Conservation (phyloP, 2,888 invertebrate species). For the Ecliptopera silaceata region DNA sequence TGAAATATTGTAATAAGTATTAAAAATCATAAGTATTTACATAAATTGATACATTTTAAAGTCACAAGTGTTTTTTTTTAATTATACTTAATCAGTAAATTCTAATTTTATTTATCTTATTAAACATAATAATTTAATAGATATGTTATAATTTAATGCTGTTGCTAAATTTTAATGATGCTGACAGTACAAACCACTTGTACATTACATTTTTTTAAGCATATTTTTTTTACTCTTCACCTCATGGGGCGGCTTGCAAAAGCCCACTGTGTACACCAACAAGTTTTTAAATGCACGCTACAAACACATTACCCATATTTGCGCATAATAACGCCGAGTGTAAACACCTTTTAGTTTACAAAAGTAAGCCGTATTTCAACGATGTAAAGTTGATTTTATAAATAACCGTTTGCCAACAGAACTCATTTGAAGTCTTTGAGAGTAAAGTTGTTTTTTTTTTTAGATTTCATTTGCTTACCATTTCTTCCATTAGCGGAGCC, state of each 20-base stretch:
- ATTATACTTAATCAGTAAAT: too few species aligned
- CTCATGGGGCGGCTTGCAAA: slow-evolving; percentile 25
- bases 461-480: slow-evolving; percentile 50
- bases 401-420: background rate
- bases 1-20: too few species aligned
- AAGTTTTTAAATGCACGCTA: slow-evolving; percentile 14
- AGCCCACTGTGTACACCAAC: slow-evolving; percentile 17
- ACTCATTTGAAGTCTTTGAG: background rate
- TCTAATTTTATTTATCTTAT: too few species aligned
- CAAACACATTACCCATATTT: slow-evolving; percentile 31
- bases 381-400: slow-evolving; percentile 5
- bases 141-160: too few species aligned
- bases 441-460: slow-evolving; percentile 2
- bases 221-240: slow-evolving; percentile 6
- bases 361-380: slow-evolving; percentile 6
- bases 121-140: too few species aligned
- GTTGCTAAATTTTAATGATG: too few species aligned
- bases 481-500: slow-evolving; percentile 58
- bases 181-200: background rate
- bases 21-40: too few species aligned
- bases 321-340: slow-evolving; percentile 25
- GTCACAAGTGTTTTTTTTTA: too few species aligned
- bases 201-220: background rate
- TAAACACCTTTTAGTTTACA: slow-evolving; percentile 21
- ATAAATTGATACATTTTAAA: too few species aligned